phyloP scores from a whole-genome alignment of 2,797 vertebrate genomes.

The Cyclopterus lumpus region DNA sequence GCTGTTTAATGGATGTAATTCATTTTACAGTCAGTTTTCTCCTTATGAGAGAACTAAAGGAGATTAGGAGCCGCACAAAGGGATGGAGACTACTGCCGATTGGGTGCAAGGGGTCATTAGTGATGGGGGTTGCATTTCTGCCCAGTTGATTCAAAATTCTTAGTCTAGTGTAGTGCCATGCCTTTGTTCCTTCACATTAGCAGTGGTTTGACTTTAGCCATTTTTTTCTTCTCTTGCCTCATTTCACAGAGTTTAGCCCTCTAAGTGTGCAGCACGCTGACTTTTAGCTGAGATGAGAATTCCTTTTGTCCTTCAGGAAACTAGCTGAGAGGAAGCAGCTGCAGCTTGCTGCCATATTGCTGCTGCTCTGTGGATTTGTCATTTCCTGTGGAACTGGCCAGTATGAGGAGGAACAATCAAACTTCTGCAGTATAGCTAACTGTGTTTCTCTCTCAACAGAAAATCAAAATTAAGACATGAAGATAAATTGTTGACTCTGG shows the following conservation, averaged over 20 bases:
- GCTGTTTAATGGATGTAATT: not conserved
- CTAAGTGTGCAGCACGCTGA: constrained; percentile 64
- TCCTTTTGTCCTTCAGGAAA: constrained; percentile 83
- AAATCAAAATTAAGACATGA: constrained; percentile 72
- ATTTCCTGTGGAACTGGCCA: constrained; percentile 82
- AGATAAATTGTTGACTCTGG: constrained; percentile 45
- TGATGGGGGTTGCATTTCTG: constrained; percentile 71
- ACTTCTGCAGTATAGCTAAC: constrained; percentile 52
- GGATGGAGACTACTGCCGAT: constrained; percentile 67
- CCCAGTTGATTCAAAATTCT: constrained; percentile 66
- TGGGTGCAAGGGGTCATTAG: constrained; percentile 72
- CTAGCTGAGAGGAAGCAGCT: constrained; percentile 84
- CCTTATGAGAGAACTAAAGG: constrained; percentile 67
- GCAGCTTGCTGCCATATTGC: constrained; percentile 78
- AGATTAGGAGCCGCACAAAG: constrained; percentile 73
- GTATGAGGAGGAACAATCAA: constrained; percentile 59
- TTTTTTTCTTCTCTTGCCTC: constrained; percentile 51
- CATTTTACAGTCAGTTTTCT: constrained; percentile 18
- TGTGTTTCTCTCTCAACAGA: constrained; percentile 76
- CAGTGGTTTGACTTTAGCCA: constrained; percentile 62
- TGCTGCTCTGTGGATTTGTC: constrained; percentile 80
- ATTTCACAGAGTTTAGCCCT: constrained; percentile 73
- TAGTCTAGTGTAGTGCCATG: constrained; percentile 46
- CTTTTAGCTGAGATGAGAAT: constrained; percentile 77
- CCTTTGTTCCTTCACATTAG: constrained; percentile 71